Evolutionary conservation across 2,888 invertebrate genomes (phyloP).

Genomic region (Ormyrus labotus): DNA sequence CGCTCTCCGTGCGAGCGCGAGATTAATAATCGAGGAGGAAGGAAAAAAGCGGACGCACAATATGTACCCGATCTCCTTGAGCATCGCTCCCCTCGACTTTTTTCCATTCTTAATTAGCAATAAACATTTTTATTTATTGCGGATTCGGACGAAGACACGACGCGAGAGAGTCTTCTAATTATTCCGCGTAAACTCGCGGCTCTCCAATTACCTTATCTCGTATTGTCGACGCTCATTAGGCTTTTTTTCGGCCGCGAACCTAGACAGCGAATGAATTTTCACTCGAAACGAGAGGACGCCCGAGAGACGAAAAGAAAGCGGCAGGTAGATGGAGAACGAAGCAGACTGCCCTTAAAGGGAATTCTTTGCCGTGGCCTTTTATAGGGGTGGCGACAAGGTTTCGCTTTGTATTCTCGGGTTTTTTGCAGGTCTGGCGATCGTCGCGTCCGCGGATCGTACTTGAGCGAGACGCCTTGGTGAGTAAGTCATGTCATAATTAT

Average conservation of each 20-base stretch:
- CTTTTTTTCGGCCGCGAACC: not conserved
- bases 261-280: conserved; percentile 32
- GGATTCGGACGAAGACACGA: too few relatives aligned
- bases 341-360: conserved; percentile 34
- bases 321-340: not conserved
- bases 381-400: conserved; percentile 33
- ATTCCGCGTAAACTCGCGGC: not conserved
- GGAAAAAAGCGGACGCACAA: not conserved
- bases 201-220: not conserved
- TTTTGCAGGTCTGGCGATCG: conserved; percentile 20
- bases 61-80: conserved; percentile 2
- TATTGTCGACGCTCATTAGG: too few relatives aligned
- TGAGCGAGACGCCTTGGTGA: conserved; percentile 27
- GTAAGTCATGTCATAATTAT: conserved; percentile 46
- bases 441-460: not conserved
- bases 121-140: too few relatives aligned
- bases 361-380: conserved; percentile 46
- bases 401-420: conserved; percentile 20
- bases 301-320: not conserved
- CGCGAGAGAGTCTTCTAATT: not conserved
- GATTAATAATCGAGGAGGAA: not conserved
- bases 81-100: not conserved
- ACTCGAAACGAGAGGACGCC: conserved; percentile 16
- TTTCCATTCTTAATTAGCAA: too few relatives aligned
- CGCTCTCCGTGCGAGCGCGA: not conserved